phyloP scores from a whole-genome alignment of 1,140 invertebrate genomes.

The Oreohelix idahoensis region DNA sequence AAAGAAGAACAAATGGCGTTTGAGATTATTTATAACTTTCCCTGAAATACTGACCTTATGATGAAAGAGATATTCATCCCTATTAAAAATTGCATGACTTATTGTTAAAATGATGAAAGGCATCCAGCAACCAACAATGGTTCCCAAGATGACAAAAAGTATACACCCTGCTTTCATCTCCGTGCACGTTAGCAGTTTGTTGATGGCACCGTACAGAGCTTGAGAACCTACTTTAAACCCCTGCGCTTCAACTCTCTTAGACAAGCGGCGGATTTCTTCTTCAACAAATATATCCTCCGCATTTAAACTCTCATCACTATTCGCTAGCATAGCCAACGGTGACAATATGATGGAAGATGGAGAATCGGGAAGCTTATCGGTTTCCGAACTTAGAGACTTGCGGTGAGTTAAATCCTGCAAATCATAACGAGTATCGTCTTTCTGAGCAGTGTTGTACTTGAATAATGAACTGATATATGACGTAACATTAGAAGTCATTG shows the following conservation, averaged over 20 bases:
- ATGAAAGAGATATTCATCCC: too few relatives aligned
- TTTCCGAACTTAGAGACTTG: too few relatives aligned
- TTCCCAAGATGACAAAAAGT: neutral
- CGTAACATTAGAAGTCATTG: neutral
- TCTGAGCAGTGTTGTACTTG: neutral
- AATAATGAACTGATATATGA: neutral
- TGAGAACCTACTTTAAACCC: neutral
- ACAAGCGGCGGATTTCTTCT: neutral
- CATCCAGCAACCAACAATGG: neutral
- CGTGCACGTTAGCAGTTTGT: neutral
- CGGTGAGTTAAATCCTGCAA: too few relatives aligned
- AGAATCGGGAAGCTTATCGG: too few relatives aligned
- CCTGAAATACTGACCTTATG: too few relatives aligned
- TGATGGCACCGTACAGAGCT: neutral
- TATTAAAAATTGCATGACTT: too few relatives aligned
- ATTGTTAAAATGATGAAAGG: too few relatives aligned
- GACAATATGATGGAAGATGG: neutral
- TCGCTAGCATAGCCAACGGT: neutral
- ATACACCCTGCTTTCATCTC: neutral
- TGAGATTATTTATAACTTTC: too few relatives aligned
- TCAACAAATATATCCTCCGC: neutral
- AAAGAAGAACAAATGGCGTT: too few relatives aligned
- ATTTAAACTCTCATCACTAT: neutral
- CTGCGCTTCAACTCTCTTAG: neutral
- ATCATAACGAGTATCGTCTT: neutral